Percentiles rank a stretch among this genome's conserved stretches.
These are phyloP conservation scores for Sanderia malayensis DNA, from an alignment of 30 jellyfish, hydroid and myxozoan species.

Conservation along the genomic window DNA sequence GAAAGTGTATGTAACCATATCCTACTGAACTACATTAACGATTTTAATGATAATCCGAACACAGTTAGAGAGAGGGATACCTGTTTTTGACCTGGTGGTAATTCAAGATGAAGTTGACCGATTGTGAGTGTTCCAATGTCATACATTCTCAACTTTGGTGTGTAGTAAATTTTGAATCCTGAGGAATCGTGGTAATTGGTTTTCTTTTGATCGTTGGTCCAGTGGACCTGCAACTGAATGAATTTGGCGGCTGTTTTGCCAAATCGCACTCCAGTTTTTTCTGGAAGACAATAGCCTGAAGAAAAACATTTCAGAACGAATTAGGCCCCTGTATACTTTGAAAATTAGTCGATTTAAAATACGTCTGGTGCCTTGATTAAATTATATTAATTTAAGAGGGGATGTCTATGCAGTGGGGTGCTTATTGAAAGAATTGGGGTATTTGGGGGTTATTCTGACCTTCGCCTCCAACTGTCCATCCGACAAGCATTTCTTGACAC, in stretches of 20 bases:
- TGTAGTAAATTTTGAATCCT: constrained; percentile 43
- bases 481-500: constrained; percentile 43
- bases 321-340: too few species aligned
- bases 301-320: too few species aligned
- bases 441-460: too few species aligned
- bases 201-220: constrained; percentile 50
- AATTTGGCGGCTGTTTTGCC: constrained; percentile 43
- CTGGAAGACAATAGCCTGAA: background rate
- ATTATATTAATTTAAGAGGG: too few species aligned
- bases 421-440: too few species aligned
- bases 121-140: constrained; percentile 46
- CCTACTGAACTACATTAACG: too few species aligned
- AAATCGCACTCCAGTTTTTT: constrained; percentile 31
- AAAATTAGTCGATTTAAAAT: too few species aligned
- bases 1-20: too few species aligned
- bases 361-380: too few species aligned
- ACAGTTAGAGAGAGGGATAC: too few species aligned
- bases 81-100: constrained; percentile 41
- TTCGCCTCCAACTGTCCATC: constrained; percentile 63
- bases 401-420: too few species aligned
- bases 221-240: constrained; percentile 51
- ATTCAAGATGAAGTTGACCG: constrained; percentile 50
- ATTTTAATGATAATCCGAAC: too few species aligned
- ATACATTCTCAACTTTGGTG: constrained; percentile 47
- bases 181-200: constrained; percentile 47